A percentile compares a stretch with the other conserved stretches of the same genome.
These are phyloP conservation scores for Chondrosia reniformis DNA, from an alignment of 37 sponge, comb jelly and placozoan species.

Conservation along the genomic window DNA sequence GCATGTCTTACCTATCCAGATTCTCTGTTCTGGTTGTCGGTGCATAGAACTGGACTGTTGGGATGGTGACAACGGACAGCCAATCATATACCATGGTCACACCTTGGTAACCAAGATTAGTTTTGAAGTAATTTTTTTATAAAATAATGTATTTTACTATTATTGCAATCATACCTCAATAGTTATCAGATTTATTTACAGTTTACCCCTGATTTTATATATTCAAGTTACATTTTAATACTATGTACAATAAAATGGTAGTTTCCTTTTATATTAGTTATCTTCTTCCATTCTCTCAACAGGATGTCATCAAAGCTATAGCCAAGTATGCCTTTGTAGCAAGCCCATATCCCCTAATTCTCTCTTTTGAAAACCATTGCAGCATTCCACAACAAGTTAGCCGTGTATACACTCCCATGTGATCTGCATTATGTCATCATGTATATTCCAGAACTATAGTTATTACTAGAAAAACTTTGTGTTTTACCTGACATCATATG, in stretches of 20 bases:
- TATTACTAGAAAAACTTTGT: too few relatives aligned
- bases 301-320: conserved; percentile 77
- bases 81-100: conserved; percentile 90
- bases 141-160: too few relatives aligned
- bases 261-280: too few relatives aligned
- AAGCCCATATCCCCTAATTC: conserved; percentile 60
- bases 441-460: too few relatives aligned
- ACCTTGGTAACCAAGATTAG: conserved; percentile 83
- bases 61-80: conserved; percentile 90
- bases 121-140: conserved; percentile 38
- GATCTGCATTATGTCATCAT: too few relatives aligned
- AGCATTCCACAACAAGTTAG: conserved; percentile 57
- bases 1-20: conserved; percentile 16
- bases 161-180: too few relatives aligned
- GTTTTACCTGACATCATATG: too few relatives aligned
- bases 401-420: too few relatives aligned
- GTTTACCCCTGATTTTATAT: too few relatives aligned
- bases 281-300: not conserved
- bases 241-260: too few relatives aligned
- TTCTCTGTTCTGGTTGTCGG: conserved; percentile 42
- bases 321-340: conserved; percentile 75
- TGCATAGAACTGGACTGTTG: conserved; percentile 54
- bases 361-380: conserved; percentile 91
- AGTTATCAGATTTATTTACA: too few relatives aligned
- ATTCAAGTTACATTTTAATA: too few relatives aligned